Evolutionary conservation across 2,888 invertebrate species (phyloP).

Genomic region (Tineola bisselliella): DNA sequence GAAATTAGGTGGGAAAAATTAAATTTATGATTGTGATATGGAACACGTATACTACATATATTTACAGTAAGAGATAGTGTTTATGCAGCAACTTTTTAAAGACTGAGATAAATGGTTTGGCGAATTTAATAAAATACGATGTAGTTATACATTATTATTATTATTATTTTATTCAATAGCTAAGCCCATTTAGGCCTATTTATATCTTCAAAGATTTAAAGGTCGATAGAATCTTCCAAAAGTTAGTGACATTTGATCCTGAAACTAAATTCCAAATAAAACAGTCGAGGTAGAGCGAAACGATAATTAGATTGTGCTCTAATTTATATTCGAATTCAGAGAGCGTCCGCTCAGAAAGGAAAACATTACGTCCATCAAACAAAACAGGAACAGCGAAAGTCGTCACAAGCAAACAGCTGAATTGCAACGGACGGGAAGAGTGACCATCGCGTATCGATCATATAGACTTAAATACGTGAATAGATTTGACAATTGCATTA

Average conservation of each 20-base stretch:
- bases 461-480: neutral
- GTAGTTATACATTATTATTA: too few species aligned
- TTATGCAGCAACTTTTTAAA: too few species aligned
- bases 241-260: neutral
- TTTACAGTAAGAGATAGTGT: too few species aligned
- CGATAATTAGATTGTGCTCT: neutral
- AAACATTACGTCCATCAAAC: conserved; percentile 3
- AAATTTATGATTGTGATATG: too few species aligned
- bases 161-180: too few species aligned
- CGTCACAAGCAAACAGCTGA: conserved; percentile 12
- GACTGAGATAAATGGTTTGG: too few species aligned
- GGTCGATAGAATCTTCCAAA: neutral
- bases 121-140: too few species aligned
- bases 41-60: too few species aligned
- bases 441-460: conserved; percentile 16
- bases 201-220: too few species aligned
- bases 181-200: too few species aligned
- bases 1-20: too few species aligned
- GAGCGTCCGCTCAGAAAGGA: neutral
- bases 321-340: neutral
- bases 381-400: conserved; percentile 8
- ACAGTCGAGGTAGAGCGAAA: neutral
- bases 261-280: too few species aligned
- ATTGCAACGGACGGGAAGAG: conserved; percentile 13
- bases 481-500: neutral